phyloP scores from a whole-genome alignment of 2,797 vertebrate genomes.

The Meriones psammophilus region DNA sequence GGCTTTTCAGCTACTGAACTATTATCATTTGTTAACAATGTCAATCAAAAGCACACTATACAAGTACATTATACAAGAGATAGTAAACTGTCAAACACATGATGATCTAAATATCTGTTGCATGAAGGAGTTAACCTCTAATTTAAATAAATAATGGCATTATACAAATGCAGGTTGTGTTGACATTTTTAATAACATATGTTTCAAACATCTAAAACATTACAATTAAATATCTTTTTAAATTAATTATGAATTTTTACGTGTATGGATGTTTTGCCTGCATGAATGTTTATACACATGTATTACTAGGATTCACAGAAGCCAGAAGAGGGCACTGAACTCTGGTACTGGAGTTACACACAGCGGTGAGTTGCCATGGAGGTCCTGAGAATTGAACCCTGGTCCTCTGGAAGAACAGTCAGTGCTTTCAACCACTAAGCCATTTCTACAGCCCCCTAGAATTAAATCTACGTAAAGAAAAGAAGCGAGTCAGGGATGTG shows the following conservation, averaged over 20 bases:
- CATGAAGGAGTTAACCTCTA: constrained; percentile 36
- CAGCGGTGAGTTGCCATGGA: neutral
- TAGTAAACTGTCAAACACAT: neutral
- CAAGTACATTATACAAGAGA: neutral
- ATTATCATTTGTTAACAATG: constrained; percentile 13
- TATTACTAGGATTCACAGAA: neutral
- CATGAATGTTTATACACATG: neutral
- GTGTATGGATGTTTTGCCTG: neutral
- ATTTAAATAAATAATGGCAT: constrained; percentile 26
- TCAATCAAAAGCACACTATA: neutral
- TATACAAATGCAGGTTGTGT: constrained; percentile 35
- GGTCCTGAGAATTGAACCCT: neutral
- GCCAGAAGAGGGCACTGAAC: neutral
- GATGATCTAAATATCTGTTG: neutral
- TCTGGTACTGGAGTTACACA: neutral
- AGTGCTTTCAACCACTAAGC: neutral
- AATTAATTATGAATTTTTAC: neutral
- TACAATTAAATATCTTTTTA: neutral
- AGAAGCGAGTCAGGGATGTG: neutral
- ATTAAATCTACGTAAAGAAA: neutral
- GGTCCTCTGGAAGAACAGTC: neutral
- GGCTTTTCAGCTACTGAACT: constrained; percentile 38
- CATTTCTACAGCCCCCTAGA: neutral
- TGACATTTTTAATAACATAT: constrained; percentile 42
- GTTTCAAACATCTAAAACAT: neutral